Evolutionary conservation across 2,797 vertebrate species (phyloP), one percentile per base, ranked within the genome.

Genomic region (Smutsia gigantea): DNA sequence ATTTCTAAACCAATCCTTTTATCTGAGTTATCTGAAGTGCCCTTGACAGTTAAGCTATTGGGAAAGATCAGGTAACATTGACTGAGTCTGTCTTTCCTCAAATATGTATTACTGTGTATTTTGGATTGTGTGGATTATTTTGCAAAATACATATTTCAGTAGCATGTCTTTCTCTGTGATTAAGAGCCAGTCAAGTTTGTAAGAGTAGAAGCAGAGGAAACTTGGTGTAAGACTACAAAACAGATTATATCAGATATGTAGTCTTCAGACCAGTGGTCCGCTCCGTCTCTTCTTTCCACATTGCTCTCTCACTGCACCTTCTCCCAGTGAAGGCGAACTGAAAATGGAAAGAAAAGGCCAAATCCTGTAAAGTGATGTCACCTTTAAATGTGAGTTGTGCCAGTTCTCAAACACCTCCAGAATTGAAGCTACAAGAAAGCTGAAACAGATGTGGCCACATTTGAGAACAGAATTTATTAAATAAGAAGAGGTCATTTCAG

Each of bases 91-190:
- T 49, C 8, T 87, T 17, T 83, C 27, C 27, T 90, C 15, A 84
- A 46, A 46, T 94, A 92, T 89, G 68, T 94, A 51, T 87, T 57
- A 42, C 63, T 91, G 25, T 55, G 11, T 82, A 68, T 84, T 93
- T 87, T 93, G 37, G 15, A 83, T 46, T 90, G 86, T 83, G n/a
- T 61, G 49, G 53, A 59, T 96, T 78, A 37, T 93, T 72, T 74
- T 82, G 25, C 86, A 79, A 93, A 59, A 71, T 79, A 21, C 4
- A 4, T 72, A 68, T 75, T 87, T 66, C 17, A 34, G 37, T 94
- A 83, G 18, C 39, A 8, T 42, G 15, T 46, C 10, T 14, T 84
- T 81, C 17, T 87, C 66, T 82, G 34, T 90, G 81, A 49, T 83
- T 90, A 86, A 86, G 61, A 90, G 31, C 34, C 81, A 83, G 53